Evolutionary conservation across 37 sponge, comb jelly and placozoan species (phyloP).

Genomic region (Amphimedon queenslandica): DNA sequence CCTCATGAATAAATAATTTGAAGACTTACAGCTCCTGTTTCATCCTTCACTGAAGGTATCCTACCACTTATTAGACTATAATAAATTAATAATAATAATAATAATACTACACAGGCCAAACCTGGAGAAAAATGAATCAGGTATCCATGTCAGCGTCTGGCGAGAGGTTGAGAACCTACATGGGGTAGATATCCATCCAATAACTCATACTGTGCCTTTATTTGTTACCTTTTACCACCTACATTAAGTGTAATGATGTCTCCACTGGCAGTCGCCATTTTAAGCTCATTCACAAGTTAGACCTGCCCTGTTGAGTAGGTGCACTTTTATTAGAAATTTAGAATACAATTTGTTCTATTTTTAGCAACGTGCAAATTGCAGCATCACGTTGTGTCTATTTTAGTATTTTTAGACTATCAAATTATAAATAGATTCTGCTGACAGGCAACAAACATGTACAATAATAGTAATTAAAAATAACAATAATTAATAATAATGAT

Average conservation of each 20-base stretch:
- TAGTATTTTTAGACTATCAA: too few species aligned
- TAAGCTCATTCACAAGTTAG: too few species aligned
- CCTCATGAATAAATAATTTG: neutral
- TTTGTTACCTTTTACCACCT: conserved; percentile 70
- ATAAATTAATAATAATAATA: neutral
- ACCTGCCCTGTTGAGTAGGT: neutral
- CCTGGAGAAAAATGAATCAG: conserved; percentile 94
- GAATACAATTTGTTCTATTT: neutral
- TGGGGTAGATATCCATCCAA: neutral
- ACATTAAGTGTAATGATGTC: conserved; percentile 92
- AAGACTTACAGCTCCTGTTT: conserved; percentile 84
- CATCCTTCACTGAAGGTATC: conserved; percentile 86
- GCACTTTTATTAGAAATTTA: too few species aligned
- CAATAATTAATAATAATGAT: too few species aligned
- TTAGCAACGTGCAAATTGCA: too few species aligned
- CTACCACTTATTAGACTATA: conserved; percentile 88
- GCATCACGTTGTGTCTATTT: too few species aligned
- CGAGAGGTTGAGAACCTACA: conserved; percentile 85
- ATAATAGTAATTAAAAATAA: too few species aligned
- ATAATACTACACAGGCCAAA: conserved; percentile 4
- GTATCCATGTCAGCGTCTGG: conserved; percentile 88
- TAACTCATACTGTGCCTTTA: neutral
- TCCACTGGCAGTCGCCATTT: conserved; percentile 1
- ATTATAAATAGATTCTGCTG: too few species aligned
- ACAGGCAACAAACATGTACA: too few species aligned